phyloP scores from a whole-genome alignment of 1,140 invertebrate genomes.

The Chironomus striatipennis region DNA sequence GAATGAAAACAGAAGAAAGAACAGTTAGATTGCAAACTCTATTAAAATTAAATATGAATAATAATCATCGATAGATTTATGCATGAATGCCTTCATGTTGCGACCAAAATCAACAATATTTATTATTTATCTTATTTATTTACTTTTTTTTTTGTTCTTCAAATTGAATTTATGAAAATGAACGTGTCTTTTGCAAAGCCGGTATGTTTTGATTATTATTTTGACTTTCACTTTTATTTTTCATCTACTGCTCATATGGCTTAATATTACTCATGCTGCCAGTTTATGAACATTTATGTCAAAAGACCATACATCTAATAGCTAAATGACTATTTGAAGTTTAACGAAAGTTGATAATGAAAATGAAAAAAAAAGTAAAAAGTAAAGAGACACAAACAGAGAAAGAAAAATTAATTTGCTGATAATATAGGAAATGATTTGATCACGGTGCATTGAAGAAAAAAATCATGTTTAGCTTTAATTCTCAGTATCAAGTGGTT shows the following conservation, averaged over 20 bases:
- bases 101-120: no score
- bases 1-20: no score
- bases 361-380: background rate
- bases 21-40: no score
- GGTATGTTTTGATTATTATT: background rate
- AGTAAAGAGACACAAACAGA: background rate
- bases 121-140: background rate
- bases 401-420: background rate
- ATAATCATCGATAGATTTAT: background rate
- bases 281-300: slow-evolving; percentile 2
- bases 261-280: background rate
- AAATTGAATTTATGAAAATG: background rate
- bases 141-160: no score
- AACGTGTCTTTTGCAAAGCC: background rate
- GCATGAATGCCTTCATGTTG: background rate
- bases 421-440: background rate
- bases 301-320: slow-evolving; percentile 8
- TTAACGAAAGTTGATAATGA: slow-evolving; percentile 14
- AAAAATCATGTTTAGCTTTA: background rate
- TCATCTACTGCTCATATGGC: background rate
- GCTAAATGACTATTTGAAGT: background rate
- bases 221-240: slow-evolving; percentile 1
- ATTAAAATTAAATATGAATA: no score
- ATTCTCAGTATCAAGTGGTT: no score
- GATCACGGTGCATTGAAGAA: background rate